These are phyloP conservation scores for Mionectes macconnelli DNA, from an alignment of 2,113 vertebrate species.

Conservation along the genomic window DNA sequence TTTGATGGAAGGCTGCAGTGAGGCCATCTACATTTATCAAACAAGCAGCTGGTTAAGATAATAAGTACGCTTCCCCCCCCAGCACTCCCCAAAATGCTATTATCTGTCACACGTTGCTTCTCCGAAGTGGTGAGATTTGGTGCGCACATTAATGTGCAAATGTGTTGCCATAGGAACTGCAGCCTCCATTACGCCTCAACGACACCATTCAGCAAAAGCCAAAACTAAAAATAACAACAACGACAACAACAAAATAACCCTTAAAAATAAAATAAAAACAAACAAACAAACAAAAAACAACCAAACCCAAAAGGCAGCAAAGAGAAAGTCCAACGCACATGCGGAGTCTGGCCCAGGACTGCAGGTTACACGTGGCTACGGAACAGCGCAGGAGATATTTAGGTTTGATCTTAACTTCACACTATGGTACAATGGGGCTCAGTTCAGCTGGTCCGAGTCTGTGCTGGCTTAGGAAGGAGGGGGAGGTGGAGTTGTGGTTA, in stretches of 20 bases:
- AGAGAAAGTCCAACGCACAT: slow-evolving; percentile 81
- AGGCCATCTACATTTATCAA: slow-evolving; percentile 55
- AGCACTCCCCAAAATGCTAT: slow-evolving; percentile 1
- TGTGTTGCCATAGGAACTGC: slow-evolving; percentile 71
- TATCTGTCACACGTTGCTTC: slow-evolving; percentile 47
- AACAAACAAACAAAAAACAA: not conserved
- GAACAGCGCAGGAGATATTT: slow-evolving; percentile 66
- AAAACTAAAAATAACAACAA: slow-evolving; percentile 42
- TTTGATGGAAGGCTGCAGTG: slow-evolving; percentile 60
- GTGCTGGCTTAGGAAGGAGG: slow-evolving; percentile 81
- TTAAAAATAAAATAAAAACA: slow-evolving; percentile 10
- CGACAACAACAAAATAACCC: not conserved
- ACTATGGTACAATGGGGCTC: slow-evolving; percentile 66
- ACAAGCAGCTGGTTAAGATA: slow-evolving; percentile 62
- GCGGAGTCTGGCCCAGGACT: slow-evolving; percentile 82
- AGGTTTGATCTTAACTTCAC: slow-evolving; percentile 61
- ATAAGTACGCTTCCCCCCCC: not conserved
- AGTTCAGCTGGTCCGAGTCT: slow-evolving; percentile 67
- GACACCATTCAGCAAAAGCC: slow-evolving; percentile 79
- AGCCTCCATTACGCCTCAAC: slow-evolving; percentile 71
- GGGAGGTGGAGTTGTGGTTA: slow-evolving; percentile 62
- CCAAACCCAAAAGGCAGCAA: slow-evolving; percentile 71
- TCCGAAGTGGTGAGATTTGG: slow-evolving; percentile 51
- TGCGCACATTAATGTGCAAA: slow-evolving; percentile 64
- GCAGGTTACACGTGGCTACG: slow-evolving; percentile 72